Evolutionary conservation across 2,888 invertebrate genomes (phyloP), one percentile per base, ranked within the genome.

Genomic region (Patella depressa): DNA sequence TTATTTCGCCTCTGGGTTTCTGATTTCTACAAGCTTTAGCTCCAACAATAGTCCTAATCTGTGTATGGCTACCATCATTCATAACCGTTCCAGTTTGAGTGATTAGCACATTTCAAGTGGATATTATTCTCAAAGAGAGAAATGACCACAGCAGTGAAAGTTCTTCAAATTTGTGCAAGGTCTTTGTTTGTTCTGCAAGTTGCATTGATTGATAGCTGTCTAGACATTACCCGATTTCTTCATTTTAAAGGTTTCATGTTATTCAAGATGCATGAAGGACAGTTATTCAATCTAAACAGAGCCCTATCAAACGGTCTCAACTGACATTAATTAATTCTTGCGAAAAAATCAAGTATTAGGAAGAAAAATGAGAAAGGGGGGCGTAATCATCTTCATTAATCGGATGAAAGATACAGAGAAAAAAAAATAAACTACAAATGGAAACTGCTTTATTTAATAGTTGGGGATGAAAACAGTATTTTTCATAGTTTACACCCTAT

Each of bases 161-260:
- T 45, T 45, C 59, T 59, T 59, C 59, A 17, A 59, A 19, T 59
- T 19, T 17, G n/a, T 59, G 59, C 59, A 59, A 4, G 2, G 59
- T 19, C 19, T 19, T 59, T 59, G 59, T 59, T 59, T 59, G 19
- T 59, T 17, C 17, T 59, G 59, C 19, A 17, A 59, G n/a, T 19
- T 59, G 59, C 17, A 17, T 59, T 59, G 59, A 59, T 59, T 59
- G 59, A 59, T 19, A 59, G 45, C 45, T 19, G 59, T 59, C 59
- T 59, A 59, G 59, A 59, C 59, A 59, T 19, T 17, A 17, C 19
- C 59, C 17, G 19, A 19, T 19, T 19, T 59, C 17, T 17, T 19
- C 17, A 59, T 59, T 59, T 59, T 59, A 19, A 59, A 17, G 59
- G 59, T 59, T 59, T 59, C 59, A 59, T 19, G 59, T 59, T 59